Conservation (phyloP, 2,113 vertebrate species). For the Chlorocebus sabaeus region DNA sequence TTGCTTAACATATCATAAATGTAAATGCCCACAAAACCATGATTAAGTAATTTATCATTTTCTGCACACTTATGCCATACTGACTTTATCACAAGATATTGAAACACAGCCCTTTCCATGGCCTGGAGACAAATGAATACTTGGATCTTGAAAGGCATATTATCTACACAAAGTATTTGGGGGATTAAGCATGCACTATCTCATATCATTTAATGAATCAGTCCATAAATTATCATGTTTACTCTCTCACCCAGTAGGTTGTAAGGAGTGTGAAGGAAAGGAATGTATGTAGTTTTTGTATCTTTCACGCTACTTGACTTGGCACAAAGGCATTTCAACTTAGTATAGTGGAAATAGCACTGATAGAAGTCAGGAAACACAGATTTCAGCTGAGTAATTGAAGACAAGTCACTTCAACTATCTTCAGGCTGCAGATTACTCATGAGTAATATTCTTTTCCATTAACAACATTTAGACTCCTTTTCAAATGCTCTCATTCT, state of each 20-base stretch:
- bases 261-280: neutral
- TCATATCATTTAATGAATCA: neutral
- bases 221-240: neutral
- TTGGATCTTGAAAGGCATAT: neutral
- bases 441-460: slow-evolving; percentile 37
- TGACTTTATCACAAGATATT: neutral
- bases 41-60: neutral
- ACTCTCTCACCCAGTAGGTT: neutral
- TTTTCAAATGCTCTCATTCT: slow-evolving; percentile 46
- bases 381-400: slow-evolving; percentile 3
- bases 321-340: neutral
- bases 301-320: neutral
- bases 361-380: slow-evolving; percentile 7
- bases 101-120: neutral
- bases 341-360: neutral
- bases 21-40: neutral
- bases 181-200: neutral
- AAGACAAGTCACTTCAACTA: neutral
- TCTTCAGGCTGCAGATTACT: slow-evolving; percentile 32
- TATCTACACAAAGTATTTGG: neutral
- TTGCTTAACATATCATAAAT: neutral
- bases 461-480: neutral
- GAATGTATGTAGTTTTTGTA: neutral
- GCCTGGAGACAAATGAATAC: neutral
- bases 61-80: neutral